phyloP scores from a whole-genome alignment of 2,888 invertebrate species.

The Gryllus longicercus region DNA sequence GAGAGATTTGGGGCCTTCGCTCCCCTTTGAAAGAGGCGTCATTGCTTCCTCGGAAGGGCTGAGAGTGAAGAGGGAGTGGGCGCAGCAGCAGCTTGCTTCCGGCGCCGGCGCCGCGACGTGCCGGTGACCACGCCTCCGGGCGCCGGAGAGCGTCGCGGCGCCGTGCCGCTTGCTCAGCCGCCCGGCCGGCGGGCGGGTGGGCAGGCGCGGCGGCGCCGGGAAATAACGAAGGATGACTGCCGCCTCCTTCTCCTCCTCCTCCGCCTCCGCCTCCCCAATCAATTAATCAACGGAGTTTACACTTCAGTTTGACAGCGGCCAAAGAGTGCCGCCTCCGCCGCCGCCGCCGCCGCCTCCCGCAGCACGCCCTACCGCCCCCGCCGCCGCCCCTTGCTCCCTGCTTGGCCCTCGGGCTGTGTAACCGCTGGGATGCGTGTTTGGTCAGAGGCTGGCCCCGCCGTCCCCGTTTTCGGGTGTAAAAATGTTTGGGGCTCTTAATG shows the following conservation, averaged over 20 bases:
- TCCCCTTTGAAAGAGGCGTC: too few species aligned
- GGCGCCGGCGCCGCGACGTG: neutral
- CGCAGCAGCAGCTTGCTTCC: neutral
- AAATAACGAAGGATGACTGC: neutral
- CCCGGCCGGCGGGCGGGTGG: neutral
- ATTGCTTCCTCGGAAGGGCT: too few species aligned
- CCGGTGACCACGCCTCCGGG: neutral
- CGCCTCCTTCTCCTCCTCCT: neutral
- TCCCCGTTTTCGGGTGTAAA: too few species aligned
- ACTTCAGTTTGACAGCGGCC: conserved; percentile 9
- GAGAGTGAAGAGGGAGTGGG: neutral
- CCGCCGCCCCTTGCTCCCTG: neutral
- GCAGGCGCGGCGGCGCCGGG: neutral
- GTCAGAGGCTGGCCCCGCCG: too few species aligned
- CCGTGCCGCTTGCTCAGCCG: neutral
- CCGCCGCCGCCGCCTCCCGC: neutral
- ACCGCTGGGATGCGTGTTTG: too few species aligned
- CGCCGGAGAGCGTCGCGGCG: neutral
- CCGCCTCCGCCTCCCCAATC: neutral
- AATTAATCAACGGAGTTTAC: conserved; percentile 17
- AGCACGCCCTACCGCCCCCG: neutral
- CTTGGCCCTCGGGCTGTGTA: too few species aligned
- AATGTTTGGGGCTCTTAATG: too few species aligned
- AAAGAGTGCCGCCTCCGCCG: conserved; percentile 1
- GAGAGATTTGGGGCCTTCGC: too few species aligned